Conservation (phyloP, 2,797 vertebrate species). For the Diceros bicornis region DNA sequence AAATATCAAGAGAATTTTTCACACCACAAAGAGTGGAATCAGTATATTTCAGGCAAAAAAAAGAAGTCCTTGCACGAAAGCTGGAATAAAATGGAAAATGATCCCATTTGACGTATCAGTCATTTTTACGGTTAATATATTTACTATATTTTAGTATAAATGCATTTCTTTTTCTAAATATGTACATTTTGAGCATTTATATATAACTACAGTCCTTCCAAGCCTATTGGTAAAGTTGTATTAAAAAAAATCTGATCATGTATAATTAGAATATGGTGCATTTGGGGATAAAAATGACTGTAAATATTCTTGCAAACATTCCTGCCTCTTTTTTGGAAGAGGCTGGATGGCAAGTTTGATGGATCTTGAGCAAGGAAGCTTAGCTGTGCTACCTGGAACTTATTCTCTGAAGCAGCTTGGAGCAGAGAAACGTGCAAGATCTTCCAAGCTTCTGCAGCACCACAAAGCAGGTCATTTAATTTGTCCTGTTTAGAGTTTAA, state of each 20-base stretch:
- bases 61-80: not conserved
- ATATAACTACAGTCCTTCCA: not conserved
- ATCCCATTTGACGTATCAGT: not conserved
- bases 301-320: not conserved
- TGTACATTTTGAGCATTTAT: not conserved
- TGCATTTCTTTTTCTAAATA: not conserved
- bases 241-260: not conserved
- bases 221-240: not conserved
- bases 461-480: conserved; percentile 7
- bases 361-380: not conserved
- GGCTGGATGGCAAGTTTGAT: not conserved
- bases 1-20: not conserved
- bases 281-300: not conserved
- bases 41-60: not conserved
- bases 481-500: not conserved
- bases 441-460: not conserved
- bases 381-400: not conserved
- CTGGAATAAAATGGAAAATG: conserved; percentile 1
- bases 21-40: not conserved
- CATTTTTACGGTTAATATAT: conserved; percentile 6
- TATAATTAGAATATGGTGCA: not conserved
- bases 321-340: not conserved
- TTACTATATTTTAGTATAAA: not conserved
- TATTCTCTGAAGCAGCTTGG: not conserved
- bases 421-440: not conserved